A percentile compares a stretch with the other conserved stretches of the same genome.
Conservation (phyloP, 2,888 invertebrate species). For the Acheta domesticus region DNA sequence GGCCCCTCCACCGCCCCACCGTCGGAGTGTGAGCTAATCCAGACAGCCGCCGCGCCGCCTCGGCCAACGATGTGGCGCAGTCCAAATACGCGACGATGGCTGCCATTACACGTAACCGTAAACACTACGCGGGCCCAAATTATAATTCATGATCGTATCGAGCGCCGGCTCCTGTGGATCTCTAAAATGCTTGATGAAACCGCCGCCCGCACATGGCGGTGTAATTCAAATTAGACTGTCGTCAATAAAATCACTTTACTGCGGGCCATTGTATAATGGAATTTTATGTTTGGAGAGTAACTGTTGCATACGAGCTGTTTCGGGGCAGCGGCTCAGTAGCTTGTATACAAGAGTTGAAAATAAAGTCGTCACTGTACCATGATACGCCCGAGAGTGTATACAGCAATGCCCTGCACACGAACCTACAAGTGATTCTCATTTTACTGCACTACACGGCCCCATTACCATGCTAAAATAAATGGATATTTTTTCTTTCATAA, state of each 20-base stretch:
- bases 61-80: neutral
- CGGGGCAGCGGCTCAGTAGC: too few species aligned
- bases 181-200: conserved; percentile 2
- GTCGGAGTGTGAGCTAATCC: too few species aligned
- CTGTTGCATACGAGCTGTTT: neutral
- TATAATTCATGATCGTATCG: neutral
- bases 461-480: too few species aligned
- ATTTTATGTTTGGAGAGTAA: neutral
- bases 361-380: too few species aligned
- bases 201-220: neutral
- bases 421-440: too few species aligned
- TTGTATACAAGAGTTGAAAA: too few species aligned
- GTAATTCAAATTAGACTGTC: neutral
- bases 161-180: neutral
- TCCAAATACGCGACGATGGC: neutral
- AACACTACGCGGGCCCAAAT: neutral
- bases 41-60: too few species aligned
- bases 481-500: too few species aligned
- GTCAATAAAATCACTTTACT: neutral
- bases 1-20: too few species aligned
- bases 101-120: neutral
- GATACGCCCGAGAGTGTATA: too few species aligned
- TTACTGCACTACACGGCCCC: too few species aligned
- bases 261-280: neutral
- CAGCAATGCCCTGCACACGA: too few species aligned